Percentiles rank a stretch among this genome's conserved stretches.
These are phyloP conservation scores for Pedionomus torquatus DNA, from an alignment of 2,113 vertebrate species.

Conservation along the genomic window DNA sequence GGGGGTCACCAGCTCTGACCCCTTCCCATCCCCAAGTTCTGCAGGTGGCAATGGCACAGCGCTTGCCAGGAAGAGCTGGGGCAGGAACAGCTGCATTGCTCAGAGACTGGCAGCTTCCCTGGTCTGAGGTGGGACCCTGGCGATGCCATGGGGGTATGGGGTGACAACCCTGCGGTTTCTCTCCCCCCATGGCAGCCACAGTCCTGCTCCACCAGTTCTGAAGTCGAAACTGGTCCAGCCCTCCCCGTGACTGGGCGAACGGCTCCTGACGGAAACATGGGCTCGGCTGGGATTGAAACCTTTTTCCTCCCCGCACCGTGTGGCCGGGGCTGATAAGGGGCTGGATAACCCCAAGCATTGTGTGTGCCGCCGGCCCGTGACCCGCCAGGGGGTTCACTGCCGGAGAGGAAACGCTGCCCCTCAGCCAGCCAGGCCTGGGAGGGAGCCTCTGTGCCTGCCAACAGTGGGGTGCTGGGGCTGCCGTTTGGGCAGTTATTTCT, in stretches of 20 bases:
- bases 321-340: constrained; percentile 37
- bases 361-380: not conserved
- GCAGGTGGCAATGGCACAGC: not conserved
- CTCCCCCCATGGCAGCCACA: not conserved
- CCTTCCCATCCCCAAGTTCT: not conserved
- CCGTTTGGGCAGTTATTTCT: not conserved
- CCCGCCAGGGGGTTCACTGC: not conserved
- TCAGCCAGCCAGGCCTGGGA: accelerated
- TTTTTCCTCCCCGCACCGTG: not conserved
- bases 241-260: not conserved
- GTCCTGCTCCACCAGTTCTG: accelerated
- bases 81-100: not conserved
- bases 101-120: accelerated
- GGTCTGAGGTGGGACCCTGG: not conserved
- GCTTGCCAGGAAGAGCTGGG: accelerated
- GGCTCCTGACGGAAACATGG: not conserved
- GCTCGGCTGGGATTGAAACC: constrained; percentile 20
- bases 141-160: not conserved
- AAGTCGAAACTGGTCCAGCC: not conserved
- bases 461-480: accelerated
- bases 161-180: accelerated
- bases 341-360: constrained; percentile 18
- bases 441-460: accelerated
- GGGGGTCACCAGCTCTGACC: not conserved
- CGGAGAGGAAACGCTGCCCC: not conserved